phyloP scores from a whole-genome alignment of 2,797 vertebrate species.

The Podargus strigoides region DNA sequence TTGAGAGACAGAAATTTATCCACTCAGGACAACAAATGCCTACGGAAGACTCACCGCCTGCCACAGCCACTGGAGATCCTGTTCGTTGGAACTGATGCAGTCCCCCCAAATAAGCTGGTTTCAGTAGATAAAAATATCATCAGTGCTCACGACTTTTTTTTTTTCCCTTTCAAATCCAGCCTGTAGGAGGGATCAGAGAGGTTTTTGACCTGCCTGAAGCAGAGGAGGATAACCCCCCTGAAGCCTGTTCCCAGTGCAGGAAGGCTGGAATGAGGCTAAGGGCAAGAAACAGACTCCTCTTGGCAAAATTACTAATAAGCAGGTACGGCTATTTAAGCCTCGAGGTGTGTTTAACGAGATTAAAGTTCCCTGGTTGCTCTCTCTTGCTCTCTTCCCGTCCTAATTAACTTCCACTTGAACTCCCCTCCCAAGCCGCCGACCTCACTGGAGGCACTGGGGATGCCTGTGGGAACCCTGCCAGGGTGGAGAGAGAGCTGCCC shows the following conservation, averaged over 20 bases:
- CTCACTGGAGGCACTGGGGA: accelerated
- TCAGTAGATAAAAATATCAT: background rate
- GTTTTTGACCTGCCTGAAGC: background rate
- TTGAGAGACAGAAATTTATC: constrained; percentile 12
- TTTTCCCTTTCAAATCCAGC: background rate
- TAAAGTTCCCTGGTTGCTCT: background rate
- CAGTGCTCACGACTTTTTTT: background rate
- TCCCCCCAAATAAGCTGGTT: background rate
- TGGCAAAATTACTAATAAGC: background rate
- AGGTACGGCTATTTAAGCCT: background rate
- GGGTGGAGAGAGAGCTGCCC: background rate
- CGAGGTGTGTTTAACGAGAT: constrained; percentile 43
- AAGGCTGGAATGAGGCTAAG: background rate
- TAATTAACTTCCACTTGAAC: background rate
- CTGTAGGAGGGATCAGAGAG: background rate
- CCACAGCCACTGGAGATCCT: background rate
- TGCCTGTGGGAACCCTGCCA: accelerated
- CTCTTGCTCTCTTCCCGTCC: background rate
- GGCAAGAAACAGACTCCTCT: background rate
- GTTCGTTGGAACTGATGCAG: background rate
- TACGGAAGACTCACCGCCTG: background rate
- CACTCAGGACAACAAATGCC: background rate
- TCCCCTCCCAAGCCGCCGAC: background rate
- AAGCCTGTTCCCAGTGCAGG: background rate
- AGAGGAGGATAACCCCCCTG: background rate